Conservation (phyloP, 2,113 vertebrate genomes). For the Heptranchias perlo region DNA sequence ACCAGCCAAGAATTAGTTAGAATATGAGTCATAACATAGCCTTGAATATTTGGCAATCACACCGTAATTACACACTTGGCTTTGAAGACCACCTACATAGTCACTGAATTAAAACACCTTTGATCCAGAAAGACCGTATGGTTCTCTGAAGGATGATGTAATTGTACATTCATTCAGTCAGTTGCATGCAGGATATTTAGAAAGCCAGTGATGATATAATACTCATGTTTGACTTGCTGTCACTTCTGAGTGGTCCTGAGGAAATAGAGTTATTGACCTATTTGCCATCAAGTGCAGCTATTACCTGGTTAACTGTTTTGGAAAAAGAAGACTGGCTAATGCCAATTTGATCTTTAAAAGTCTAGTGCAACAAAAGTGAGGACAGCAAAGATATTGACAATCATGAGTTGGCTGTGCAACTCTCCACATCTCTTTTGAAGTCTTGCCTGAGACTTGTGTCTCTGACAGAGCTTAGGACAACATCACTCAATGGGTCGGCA, state of each 20-base stretch:
- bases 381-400: neutral
- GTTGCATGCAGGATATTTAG: neutral
- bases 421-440: neutral
- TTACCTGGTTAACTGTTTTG: neutral
- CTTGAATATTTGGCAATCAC: neutral
- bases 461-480: neutral
- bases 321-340: neutral
- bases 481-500: neutral
- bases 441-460: neutral
- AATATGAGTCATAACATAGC: neutral
- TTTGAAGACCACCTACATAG: neutral
- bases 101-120: neutral
- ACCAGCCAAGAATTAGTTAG: neutral
- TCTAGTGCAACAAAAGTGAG: neutral
- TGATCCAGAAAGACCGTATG: neutral
- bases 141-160: neutral
- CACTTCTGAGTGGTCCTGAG: neutral
- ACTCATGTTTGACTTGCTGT: neutral
- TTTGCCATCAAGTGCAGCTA: conserved; percentile 3
- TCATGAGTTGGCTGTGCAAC: neutral
- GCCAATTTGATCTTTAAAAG: neutral
- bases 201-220: neutral
- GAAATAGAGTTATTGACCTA: neutral
- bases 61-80: neutral
- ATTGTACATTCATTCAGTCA: neutral